phyloP scores from a whole-genome alignment of 2,113 vertebrate species.

The Dermatemys mawii region DNA sequence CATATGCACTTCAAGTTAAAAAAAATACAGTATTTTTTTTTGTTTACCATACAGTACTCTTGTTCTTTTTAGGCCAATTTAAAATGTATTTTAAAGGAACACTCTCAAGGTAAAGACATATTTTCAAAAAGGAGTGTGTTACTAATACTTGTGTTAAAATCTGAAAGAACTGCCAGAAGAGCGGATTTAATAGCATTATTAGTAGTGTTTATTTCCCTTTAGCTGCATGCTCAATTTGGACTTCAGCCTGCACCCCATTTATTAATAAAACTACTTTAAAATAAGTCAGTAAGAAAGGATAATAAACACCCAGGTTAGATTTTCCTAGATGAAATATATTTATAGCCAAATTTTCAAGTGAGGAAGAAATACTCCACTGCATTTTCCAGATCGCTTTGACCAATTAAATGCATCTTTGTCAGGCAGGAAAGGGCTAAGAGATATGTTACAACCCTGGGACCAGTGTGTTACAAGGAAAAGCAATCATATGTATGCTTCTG shows the following conservation, averaged over 20 bases:
- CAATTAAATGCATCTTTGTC: background rate
- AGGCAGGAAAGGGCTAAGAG: background rate
- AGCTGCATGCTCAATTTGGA: background rate
- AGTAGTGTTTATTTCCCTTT: background rate
- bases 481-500: background rate
- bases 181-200: background rate
- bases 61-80: slow-evolving; percentile 1
- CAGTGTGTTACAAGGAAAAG: background rate
- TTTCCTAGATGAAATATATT: background rate
- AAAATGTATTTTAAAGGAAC: background rate
- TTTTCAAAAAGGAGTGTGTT: background rate
- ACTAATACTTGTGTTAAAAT: background rate
- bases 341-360: background rate
- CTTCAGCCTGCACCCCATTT: background rate
- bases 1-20: slow-evolving; percentile 20
- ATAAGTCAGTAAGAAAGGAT: background rate
- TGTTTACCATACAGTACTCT: slow-evolving; percentile 7
- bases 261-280: background rate
- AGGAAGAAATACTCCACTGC: background rate
- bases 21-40: background rate
- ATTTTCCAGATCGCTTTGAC: background rate
- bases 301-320: background rate
- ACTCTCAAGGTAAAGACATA: background rate
- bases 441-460: background rate
- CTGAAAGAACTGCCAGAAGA: background rate